phyloP scores from a whole-genome alignment of 2,888 invertebrate species.

The Volucella bombylans region DNA sequence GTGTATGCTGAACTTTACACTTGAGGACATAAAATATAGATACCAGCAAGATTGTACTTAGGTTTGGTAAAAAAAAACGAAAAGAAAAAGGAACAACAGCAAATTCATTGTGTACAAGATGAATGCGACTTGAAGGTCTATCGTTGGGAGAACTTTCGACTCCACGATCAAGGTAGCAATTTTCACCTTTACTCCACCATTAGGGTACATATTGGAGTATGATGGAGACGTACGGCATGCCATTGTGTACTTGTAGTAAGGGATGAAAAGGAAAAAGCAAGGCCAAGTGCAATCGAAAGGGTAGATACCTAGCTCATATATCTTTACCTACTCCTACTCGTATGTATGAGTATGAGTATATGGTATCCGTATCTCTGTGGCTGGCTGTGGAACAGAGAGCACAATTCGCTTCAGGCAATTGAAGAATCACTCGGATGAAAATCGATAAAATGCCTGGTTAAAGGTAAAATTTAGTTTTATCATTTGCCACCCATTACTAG shows the following conservation, averaged over 20 bases:
- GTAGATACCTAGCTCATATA: not conserved
- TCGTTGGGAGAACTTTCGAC: slow-evolving; percentile 56
- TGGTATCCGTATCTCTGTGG: too few species aligned
- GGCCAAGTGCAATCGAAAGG: slow-evolving; percentile 44
- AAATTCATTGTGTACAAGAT: slow-evolving; percentile 36
- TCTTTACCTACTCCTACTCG: not conserved
- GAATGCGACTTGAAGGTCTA: slow-evolving; percentile 67
- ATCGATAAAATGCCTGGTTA: slow-evolving; percentile 68
- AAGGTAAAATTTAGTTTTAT: slow-evolving; percentile 67
- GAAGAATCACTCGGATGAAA: slow-evolving; percentile 71
- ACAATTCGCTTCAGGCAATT: slow-evolving; percentile 67
- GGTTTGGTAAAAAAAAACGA: slow-evolving; percentile 70
- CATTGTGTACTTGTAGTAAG: too few species aligned
- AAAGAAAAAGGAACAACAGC: slow-evolving; percentile 45
- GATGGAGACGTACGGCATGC: not conserved
- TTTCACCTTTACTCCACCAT: slow-evolving; percentile 64
- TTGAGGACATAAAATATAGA: slow-evolving; percentile 52
- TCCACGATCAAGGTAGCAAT: slow-evolving; percentile 69
- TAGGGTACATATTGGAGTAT: slow-evolving; percentile 32
- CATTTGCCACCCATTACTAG: slow-evolving; percentile 35
- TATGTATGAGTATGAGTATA: slow-evolving; percentile 23
- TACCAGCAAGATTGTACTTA: slow-evolving; percentile 50
- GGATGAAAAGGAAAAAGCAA: slow-evolving; percentile 18
- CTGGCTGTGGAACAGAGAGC: slow-evolving; percentile 23
- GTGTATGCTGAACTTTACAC: slow-evolving; percentile 41